These are phyloP conservation scores for Drosophila tani DNA, from an alignment of 1,140 invertebrate species.

Conservation along the genomic window DNA sequence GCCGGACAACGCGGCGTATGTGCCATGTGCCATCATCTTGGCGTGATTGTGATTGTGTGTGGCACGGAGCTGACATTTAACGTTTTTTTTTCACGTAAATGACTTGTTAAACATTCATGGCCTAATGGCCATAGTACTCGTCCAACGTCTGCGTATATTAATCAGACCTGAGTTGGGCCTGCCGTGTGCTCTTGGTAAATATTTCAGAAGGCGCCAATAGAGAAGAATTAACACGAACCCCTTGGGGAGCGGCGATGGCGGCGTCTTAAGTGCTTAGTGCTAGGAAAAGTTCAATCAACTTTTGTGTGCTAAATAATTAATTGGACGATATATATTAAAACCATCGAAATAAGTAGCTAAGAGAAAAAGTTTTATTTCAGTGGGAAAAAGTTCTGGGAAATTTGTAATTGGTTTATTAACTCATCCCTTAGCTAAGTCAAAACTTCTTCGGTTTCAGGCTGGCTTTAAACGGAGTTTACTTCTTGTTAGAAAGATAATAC, in stretches of 20 bases:
- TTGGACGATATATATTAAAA: constrained; percentile 15
- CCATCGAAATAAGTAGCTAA: constrained; percentile 4
- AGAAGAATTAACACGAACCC: constrained; percentile 30
- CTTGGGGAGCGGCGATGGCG: constrained; percentile 1
- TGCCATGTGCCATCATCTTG: constrained; percentile 33
- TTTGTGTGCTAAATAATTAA: constrained; percentile 57
- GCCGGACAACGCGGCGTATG: constrained; percentile 32
- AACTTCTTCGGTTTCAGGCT: background rate
- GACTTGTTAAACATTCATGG: constrained; percentile 68
- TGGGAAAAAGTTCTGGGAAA: background rate
- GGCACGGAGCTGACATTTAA: constrained; percentile 55
- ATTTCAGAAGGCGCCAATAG: constrained; percentile 61
- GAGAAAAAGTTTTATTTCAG: constrained; percentile 9
- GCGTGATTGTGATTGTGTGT: constrained; percentile 16
- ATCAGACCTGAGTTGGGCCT: constrained; percentile 43
- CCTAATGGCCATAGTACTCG: constrained; percentile 37
- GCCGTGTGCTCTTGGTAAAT: constrained; percentile 67
- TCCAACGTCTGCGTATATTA: constrained; percentile 49
- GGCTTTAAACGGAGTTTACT: background rate
- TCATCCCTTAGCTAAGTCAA: background rate
- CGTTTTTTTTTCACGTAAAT: constrained; percentile 56
- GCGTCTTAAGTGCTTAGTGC: constrained; percentile 15
- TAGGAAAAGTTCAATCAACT: constrained; percentile 70
- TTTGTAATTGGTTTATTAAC: constrained; percentile 1
- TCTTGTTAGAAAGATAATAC: background rate